Conservation (phyloP, 1,140 invertebrate genomes). For the Palaemon carinicauda region DNA sequence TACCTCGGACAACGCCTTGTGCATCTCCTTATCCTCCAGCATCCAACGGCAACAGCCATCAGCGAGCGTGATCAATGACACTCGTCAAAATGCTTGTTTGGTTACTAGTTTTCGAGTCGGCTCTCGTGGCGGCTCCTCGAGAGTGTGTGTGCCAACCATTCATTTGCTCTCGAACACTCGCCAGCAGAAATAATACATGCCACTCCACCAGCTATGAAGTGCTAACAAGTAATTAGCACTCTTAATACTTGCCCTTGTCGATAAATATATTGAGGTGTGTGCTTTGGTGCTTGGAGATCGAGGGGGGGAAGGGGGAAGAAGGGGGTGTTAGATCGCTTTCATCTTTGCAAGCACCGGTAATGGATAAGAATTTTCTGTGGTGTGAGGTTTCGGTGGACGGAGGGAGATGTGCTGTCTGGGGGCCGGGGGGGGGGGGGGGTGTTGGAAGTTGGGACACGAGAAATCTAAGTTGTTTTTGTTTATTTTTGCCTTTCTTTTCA, state of each 20-base stretch:
- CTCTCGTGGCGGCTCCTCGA: no score
- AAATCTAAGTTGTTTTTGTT: no score
- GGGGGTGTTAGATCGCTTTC: no score
- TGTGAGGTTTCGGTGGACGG: no score
- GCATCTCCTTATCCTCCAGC: background rate
- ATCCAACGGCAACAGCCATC: background rate
- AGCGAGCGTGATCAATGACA: constrained; percentile 34
- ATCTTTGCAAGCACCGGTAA: no score
- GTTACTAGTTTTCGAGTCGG: constrained; percentile 36
- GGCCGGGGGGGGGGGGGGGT: no score
- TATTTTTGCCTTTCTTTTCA: no score
- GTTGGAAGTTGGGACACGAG: no score
- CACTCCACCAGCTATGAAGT: constrained; percentile 29
- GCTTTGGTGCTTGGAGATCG: background rate
- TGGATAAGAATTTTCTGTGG: no score
- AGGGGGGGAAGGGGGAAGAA: no score
- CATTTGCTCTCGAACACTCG: constrained; percentile 51
- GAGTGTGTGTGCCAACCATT: constrained; percentile 17
- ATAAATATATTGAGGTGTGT: background rate
- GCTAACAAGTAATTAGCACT: constrained; percentile 47
- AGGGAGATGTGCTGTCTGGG: no score
- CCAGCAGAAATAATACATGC: constrained; percentile 40
- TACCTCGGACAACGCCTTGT: background rate
- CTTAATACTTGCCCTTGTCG: background rate
- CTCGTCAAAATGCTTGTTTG: constrained; percentile 32